These are phyloP conservation scores for Talpa occidentalis DNA, from an alignment of 2,113 vertebrate genomes.

Conservation along the genomic window DNA sequence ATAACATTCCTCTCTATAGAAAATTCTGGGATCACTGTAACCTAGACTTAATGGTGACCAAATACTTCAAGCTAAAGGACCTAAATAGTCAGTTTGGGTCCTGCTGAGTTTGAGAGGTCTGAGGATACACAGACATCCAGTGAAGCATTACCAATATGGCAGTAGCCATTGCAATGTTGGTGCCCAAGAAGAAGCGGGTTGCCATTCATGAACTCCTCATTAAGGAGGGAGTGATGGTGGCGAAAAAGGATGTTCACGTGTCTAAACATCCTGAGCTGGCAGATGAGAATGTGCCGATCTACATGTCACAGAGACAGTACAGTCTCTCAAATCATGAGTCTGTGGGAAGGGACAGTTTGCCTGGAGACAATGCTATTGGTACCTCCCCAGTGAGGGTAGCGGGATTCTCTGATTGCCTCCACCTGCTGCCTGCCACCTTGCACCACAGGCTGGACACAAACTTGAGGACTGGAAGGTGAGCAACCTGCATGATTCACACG, in stretches of 20 bases:
- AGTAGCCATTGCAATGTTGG: constrained; percentile 89
- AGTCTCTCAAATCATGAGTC: constrained; percentile 98
- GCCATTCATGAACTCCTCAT: constrained; percentile 98
- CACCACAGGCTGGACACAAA: constrained; percentile 96
- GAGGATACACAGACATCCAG: not conserved
- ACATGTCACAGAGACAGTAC: constrained; percentile 99
- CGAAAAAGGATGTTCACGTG: constrained; percentile 98
- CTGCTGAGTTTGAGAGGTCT: not conserved
- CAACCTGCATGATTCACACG: constrained; percentile 95
- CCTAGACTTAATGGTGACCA: not conserved
- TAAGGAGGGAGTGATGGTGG: constrained; percentile 99
- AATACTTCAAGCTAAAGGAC: not conserved
- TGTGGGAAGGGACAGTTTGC: constrained; percentile 99
- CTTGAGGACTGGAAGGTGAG: constrained; percentile 98
- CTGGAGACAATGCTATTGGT: constrained; percentile 99
- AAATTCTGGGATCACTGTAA: not conserved
- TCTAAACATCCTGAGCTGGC: constrained; percentile 96
- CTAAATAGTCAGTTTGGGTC: not conserved
- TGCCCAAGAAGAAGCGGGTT: constrained; percentile 99
- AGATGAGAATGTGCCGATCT: constrained; percentile 98
- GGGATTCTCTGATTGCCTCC: constrained; percentile 97
- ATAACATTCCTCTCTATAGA: not conserved
- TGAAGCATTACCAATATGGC: not conserved
- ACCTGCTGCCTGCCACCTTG: constrained; percentile 96
- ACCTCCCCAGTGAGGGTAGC: constrained; percentile 98